Percentiles rank a stretch among this genome's conserved stretches.
Conservation (phyloP, 2,797 vertebrate genomes). For the Mormyrops boulengeri region DNA sequence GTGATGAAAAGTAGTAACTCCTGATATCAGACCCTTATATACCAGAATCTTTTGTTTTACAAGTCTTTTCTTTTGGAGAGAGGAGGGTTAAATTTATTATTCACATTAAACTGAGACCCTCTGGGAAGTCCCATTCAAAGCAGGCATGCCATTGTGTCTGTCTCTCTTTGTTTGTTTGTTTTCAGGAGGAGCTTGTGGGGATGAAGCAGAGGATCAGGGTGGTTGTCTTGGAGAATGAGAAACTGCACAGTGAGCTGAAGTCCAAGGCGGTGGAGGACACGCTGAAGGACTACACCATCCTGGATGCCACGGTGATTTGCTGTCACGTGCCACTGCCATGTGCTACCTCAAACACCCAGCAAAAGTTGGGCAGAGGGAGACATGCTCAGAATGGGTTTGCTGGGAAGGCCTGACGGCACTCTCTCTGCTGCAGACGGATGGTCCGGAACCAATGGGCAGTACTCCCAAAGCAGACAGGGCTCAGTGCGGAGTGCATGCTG, state of each 20-base stretch:
- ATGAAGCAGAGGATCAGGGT: constrained; percentile 72
- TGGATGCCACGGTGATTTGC: constrained; percentile 36
- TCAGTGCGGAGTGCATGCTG: constrained; percentile 15
- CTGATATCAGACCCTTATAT: not conserved
- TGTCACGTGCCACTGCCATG: not conserved
- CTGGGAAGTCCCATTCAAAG: not conserved
- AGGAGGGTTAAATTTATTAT: not conserved
- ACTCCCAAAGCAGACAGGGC: constrained; percentile 33
- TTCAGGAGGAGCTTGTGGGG: constrained; percentile 76
- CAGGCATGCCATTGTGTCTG: not conserved
- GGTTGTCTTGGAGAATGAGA: constrained; percentile 80
- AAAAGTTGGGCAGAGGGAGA: not conserved
- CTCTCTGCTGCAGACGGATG: constrained; percentile 55
- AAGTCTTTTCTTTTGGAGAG: not conserved
- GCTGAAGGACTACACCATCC: constrained; percentile 63
- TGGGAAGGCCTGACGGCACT: not conserved
- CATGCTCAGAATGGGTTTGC: not conserved
- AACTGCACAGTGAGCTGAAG: constrained; percentile 69
- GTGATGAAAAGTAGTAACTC: not conserved
- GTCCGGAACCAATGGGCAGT: constrained; percentile 39
- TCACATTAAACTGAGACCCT: not conserved
- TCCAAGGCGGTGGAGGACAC: constrained; percentile 56
- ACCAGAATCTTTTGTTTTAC: not conserved
- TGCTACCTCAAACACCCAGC: not conserved
- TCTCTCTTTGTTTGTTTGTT: constrained; percentile 16